Conservation (phyloP, 2,113 vertebrate genomes). For the Mastomys coucha region DNA sequence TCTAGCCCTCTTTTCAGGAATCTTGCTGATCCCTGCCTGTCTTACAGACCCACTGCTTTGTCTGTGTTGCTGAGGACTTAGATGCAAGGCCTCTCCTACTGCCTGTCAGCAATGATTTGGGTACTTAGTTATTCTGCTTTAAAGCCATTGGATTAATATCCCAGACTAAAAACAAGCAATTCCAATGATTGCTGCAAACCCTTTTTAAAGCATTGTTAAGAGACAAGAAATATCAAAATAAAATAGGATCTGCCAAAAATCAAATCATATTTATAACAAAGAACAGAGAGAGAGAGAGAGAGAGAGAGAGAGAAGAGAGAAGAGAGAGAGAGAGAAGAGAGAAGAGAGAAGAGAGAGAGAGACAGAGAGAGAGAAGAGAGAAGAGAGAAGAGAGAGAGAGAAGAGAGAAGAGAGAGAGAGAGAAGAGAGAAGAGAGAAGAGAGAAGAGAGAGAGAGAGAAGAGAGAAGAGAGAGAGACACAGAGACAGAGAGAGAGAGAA, state of each 20-base stretch:
- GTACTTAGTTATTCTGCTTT: neutral
- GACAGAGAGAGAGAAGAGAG: too few species aligned
- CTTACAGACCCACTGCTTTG: neutral
- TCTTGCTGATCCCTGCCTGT: neutral
- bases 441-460: too few species aligned
- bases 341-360: too few species aligned
- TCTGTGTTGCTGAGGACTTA: neutral
- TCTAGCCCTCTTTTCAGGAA: neutral
- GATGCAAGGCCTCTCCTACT: neutral
- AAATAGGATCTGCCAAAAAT: neutral
- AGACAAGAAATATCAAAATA: neutral
- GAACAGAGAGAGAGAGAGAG: too few species aligned
- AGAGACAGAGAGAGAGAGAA: too few species aligned
- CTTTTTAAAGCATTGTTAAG: neutral
- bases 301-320: too few species aligned
- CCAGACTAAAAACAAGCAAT: neutral
- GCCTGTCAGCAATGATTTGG: fast-evolving
- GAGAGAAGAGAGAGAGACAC: neutral
- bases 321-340: too few species aligned
- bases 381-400: neutral
- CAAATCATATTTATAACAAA: neutral
- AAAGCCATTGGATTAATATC: neutral
- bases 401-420: too few species aligned
- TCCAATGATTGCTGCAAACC: neutral
- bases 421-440: neutral